Percentiles rank a stretch among this genome's conserved stretches.
Conservation (phyloP, 2,888 invertebrate genomes). For the Frankliniella intonsa region DNA sequence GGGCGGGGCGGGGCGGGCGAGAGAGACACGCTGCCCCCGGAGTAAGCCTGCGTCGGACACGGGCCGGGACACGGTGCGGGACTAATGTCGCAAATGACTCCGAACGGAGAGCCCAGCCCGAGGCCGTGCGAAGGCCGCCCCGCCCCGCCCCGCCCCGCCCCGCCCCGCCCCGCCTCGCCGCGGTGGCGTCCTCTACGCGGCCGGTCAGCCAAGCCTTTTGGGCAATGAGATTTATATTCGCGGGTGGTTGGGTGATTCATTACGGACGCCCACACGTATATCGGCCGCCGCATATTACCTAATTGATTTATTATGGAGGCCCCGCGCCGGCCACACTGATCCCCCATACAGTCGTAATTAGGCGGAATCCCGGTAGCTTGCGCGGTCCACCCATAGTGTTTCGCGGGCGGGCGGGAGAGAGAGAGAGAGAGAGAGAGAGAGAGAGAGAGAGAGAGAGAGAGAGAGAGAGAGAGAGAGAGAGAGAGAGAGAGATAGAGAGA, state of each 20-base stretch:
- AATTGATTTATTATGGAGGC: conserved; percentile 24
- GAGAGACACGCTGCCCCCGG: no score
- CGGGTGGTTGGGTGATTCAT: neutral
- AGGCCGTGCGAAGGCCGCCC: neutral
- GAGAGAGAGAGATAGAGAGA: neutral
- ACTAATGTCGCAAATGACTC: conserved; percentile 26
- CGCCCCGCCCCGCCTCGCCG: neutral
- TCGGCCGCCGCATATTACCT: neutral
- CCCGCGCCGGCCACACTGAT: neutral
- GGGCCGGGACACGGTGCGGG: conserved; percentile 1
- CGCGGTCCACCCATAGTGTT: no score
- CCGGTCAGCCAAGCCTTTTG: neutral
- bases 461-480: neutral
- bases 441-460: neutral
- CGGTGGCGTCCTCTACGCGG: neutral
- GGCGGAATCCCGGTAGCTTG: no score
- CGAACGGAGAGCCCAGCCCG: conserved; percentile 4
- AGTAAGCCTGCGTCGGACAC: neutral
- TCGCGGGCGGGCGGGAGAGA: neutral
- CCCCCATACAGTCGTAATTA: neutral
- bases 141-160: neutral
- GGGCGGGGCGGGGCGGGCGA: neutral
- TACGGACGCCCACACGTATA: neutral
- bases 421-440: neutral
- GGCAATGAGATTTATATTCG: conserved; percentile 8